Evolutionary conservation across 2,113 vertebrate species (phyloP).

Genomic region (Otolemur garnettii): DNA sequence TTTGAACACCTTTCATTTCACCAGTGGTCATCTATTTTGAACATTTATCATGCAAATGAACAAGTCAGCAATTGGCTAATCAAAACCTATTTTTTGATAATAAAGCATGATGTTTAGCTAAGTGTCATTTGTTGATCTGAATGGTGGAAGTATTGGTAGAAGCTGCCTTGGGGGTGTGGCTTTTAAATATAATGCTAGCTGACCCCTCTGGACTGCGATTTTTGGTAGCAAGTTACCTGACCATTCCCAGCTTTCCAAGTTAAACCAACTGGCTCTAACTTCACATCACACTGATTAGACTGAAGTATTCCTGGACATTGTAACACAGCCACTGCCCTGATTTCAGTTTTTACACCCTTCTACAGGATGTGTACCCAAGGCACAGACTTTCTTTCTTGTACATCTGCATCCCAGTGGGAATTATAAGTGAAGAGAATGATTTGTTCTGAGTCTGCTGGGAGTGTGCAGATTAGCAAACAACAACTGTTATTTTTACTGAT

Average conservation of each 20-base stretch:
- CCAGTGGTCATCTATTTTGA: neutral
- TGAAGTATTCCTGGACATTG: neutral
- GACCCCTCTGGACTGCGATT: neutral
- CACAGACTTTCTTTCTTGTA: neutral
- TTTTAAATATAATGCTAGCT: neutral
- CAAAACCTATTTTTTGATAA: neutral
- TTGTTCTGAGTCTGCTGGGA: neutral
- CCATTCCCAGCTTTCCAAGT: neutral
- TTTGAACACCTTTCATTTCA: slow-evolving; percentile 24
- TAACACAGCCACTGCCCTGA: neutral
- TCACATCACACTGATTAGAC: neutral
- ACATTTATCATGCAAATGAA: neutral
- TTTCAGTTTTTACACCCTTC: neutral
- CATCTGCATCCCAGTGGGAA: neutral
- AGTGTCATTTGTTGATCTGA: neutral
- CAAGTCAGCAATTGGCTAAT: neutral
- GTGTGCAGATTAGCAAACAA: neutral
- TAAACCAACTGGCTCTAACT: neutral
- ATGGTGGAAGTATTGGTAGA: neutral
- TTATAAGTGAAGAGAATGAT: neutral
- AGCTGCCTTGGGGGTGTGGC: neutral
- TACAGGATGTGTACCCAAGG: neutral
- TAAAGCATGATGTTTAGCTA: neutral
- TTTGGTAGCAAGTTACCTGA: neutral
- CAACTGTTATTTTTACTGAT: neutral